Conservation (phyloP, 2,888 invertebrate genomes). For the Eledona agricola region DNA sequence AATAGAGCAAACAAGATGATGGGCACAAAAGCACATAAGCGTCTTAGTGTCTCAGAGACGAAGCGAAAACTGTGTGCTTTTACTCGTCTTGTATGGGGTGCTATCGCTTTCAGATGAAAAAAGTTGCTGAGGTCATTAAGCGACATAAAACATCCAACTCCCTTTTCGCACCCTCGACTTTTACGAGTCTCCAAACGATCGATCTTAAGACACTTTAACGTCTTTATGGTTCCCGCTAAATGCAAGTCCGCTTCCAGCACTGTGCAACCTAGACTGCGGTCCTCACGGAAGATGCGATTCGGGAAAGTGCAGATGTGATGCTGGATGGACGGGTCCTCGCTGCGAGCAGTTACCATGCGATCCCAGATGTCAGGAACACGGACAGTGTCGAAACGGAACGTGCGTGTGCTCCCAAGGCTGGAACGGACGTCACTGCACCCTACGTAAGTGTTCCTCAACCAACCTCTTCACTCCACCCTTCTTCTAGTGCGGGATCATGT, state of each 20-base stretch:
- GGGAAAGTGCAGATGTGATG: slow-evolving; percentile 89
- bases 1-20: too few species aligned
- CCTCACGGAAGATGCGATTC: slow-evolving; percentile 93
- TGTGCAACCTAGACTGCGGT: slow-evolving; percentile 93
- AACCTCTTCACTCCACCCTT: not conserved
- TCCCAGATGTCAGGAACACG: slow-evolving; percentile 90
- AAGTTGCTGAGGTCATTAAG: slow-evolving; percentile 28
- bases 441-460: slow-evolving; percentile 83
- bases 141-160: slow-evolving; percentile 19
- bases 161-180: slow-evolving; percentile 16
- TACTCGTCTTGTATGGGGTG: too few species aligned
- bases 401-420: slow-evolving; percentile 98
- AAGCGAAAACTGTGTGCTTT: too few species aligned
- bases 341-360: slow-evolving; percentile 95
- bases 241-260: slow-evolving; percentile 67
- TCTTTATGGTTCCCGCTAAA: slow-evolving; percentile 22
- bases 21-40: too few species aligned
- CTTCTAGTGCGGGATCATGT: slow-evolving; percentile 13
- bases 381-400: slow-evolving; percentile 96
- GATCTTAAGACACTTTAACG: slow-evolving; percentile 26
- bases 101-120: slow-evolving; percentile 24
- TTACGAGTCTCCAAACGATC: slow-evolving; percentile 20
- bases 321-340: slow-evolving; percentile 92
- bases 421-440: slow-evolving; percentile 97
- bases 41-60: too few species aligned